phyloP scores from a whole-genome alignment of 2,113 vertebrate genomes.

The Tricholaema leucomelas region DNA sequence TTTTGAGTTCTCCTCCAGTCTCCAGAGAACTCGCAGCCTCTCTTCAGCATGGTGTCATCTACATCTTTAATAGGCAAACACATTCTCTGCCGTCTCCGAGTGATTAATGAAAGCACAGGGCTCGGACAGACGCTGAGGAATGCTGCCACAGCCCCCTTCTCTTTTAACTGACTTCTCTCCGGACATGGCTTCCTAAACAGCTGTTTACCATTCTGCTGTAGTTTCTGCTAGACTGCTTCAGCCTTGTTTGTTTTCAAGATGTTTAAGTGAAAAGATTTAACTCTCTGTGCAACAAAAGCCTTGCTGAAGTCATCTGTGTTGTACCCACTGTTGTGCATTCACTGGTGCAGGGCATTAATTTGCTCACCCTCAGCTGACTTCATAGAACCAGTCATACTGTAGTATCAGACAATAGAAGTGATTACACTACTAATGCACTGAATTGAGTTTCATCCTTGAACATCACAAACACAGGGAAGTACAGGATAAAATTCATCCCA shows the following conservation, averaged over 20 bases:
- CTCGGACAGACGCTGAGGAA: slow-evolving; percentile 40
- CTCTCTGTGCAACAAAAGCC: background rate
- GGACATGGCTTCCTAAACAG: slow-evolving; percentile 11
- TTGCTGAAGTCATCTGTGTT: background rate
- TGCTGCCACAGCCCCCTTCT: slow-evolving; percentile 28
- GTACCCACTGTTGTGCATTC: background rate
- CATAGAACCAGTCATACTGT: background rate
- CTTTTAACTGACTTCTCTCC: slow-evolving; percentile 27
- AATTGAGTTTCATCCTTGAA: background rate
- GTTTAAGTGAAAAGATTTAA: background rate
- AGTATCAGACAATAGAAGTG: background rate
- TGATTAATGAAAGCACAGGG: slow-evolving; percentile 63
- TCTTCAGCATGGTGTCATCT: slow-evolving; percentile 54
- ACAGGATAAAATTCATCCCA: background rate
- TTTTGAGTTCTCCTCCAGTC: slow-evolving; percentile 58
- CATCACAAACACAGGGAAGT: background rate
- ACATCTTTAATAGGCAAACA: slow-evolving; percentile 67
- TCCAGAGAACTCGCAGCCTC: slow-evolving; percentile 1
- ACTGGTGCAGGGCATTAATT: background rate
- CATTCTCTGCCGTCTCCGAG: slow-evolving; percentile 61
- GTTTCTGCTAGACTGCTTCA: background rate
- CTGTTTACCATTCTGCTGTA: background rate
- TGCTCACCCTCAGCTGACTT: background rate
- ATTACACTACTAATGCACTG: background rate
- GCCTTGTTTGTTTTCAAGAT: background rate